These are phyloP conservation scores for Heliothis subflexa DNA, from an alignment of 1,140 invertebrate species.

Conservation along the genomic window DNA sequence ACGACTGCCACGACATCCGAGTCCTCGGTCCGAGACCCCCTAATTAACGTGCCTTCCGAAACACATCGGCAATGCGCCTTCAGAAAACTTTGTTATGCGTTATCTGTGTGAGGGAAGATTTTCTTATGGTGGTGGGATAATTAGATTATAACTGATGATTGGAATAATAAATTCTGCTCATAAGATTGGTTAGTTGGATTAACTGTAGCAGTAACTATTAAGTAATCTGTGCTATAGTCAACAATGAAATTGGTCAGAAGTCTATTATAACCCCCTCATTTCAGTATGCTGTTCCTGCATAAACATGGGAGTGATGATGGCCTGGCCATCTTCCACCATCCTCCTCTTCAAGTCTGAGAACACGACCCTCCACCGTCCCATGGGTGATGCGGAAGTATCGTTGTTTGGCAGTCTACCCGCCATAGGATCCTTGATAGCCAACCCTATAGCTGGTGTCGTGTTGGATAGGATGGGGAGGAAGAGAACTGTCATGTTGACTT, in stretches of 20 bases:
- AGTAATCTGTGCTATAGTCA: no score
- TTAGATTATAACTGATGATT: neutral
- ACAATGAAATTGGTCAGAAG: no score
- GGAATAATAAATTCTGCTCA: no score
- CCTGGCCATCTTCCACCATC: slow-evolving; percentile 65
- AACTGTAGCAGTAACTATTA: no score
- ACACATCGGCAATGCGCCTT: no score
- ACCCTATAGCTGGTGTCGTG: slow-evolving; percentile 55
- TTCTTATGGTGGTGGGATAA: no score
- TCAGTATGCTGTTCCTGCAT: slow-evolving; percentile 47
- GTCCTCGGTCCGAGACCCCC: no score
- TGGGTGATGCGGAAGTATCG: slow-evolving; percentile 60
- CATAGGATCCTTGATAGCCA: slow-evolving; percentile 61
- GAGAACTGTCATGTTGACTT: slow-evolving; percentile 55
- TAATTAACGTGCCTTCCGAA: no score
- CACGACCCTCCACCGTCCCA: slow-evolving; percentile 63
- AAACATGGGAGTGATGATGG: slow-evolving; percentile 57
- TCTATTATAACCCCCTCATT: neutral
- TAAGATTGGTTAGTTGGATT: no score
- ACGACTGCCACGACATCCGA: no score
- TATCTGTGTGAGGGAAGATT: no score
- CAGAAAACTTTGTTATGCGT: no score
- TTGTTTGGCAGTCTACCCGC: slow-evolving; percentile 65
- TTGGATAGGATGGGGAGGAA: slow-evolving; percentile 65
- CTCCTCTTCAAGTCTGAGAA: slow-evolving; percentile 65